phyloP scores from a whole-genome alignment of 2,797 vertebrate genomes.

The Oryzias sinensis region DNA sequence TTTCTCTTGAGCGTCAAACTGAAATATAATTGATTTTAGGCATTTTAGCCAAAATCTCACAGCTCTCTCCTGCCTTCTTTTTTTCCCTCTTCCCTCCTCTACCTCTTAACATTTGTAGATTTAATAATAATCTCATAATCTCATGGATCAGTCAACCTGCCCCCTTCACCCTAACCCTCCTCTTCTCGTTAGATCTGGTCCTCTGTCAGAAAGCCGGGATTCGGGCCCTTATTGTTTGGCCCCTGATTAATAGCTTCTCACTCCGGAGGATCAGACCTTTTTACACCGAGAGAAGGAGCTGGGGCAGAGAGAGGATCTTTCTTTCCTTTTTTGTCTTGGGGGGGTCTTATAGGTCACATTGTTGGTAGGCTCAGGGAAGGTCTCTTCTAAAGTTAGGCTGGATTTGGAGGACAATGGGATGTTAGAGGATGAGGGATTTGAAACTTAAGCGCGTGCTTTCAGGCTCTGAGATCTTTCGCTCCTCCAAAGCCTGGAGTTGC shows the following conservation, averaged over 20 bases:
- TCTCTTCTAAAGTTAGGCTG: constrained; percentile 64
- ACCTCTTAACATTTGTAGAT: constrained; percentile 28
- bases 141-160: constrained; percentile 50
- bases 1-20: no score
- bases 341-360: constrained; percentile 71
- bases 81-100: constrained; percentile 6
- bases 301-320: constrained; percentile 53
- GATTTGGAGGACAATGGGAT: constrained; percentile 73
- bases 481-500: constrained; percentile 4
- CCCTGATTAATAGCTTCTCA: constrained; percentile 81
- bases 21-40: no score
- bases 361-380: constrained; percentile 66
- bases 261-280: constrained; percentile 66
- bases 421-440: constrained; percentile 72
- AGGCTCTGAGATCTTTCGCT: constrained; percentile 27
- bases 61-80: not conserved
- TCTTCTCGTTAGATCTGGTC: constrained; percentile 77
- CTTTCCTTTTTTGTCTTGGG: constrained; percentile 50
- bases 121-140: constrained; percentile 59
- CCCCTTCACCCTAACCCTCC: constrained; percentile 26
- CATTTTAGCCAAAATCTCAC: not conserved
- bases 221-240: constrained; percentile 75
- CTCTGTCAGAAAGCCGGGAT: constrained; percentile 67
- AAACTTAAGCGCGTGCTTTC: constrained; percentile 55
- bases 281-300: constrained; percentile 35